Percentiles rank a stretch among this genome's conserved stretches.
Conservation (phyloP, 2,888 invertebrate species). For the Acrobasis consociella region DNA sequence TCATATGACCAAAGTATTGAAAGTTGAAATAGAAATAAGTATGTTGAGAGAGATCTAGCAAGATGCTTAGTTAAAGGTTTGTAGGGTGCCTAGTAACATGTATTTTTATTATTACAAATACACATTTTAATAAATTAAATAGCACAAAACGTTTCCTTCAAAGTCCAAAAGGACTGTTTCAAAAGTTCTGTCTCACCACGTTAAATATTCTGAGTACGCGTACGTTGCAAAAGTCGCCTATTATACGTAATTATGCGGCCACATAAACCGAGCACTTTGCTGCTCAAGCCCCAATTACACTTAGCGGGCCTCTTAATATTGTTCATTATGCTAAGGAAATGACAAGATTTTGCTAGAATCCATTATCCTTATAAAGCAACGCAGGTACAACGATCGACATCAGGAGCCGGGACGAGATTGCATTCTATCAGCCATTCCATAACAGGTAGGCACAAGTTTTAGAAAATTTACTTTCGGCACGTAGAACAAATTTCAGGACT, state of each 20-base stretch:
- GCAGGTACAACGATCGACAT: conserved; percentile 34
- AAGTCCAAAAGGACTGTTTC: conserved; percentile 41
- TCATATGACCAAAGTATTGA: no score
- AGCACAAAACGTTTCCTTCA: neutral
- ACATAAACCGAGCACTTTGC: conserved; percentile 73
- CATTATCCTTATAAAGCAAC: conserved; percentile 61
- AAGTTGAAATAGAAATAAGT: no score
- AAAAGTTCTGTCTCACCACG: conserved; percentile 67
- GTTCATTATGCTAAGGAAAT: conserved; percentile 76
- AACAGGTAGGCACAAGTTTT: conserved; percentile 33
- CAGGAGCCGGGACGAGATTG: conserved; percentile 24
- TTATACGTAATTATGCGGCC: conserved; percentile 76
- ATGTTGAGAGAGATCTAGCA: no score
- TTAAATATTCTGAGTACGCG: conserved; percentile 69
- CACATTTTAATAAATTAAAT: no score
- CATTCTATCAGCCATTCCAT: conserved; percentile 43
- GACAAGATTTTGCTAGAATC: conserved; percentile 70
- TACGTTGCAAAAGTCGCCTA: conserved; percentile 75
- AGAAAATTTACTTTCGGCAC: neutral
- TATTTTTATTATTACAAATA: no score
- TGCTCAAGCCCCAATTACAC: conserved; percentile 71
- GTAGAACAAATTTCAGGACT: neutral
- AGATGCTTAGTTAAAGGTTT: no score
- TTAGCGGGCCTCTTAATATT: conserved; percentile 74
- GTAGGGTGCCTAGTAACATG: no score